These are phyloP conservation scores for Polia nebulosa DNA, from an alignment of 2,888 invertebrate genomes.

Conservation along the genomic window DNA sequence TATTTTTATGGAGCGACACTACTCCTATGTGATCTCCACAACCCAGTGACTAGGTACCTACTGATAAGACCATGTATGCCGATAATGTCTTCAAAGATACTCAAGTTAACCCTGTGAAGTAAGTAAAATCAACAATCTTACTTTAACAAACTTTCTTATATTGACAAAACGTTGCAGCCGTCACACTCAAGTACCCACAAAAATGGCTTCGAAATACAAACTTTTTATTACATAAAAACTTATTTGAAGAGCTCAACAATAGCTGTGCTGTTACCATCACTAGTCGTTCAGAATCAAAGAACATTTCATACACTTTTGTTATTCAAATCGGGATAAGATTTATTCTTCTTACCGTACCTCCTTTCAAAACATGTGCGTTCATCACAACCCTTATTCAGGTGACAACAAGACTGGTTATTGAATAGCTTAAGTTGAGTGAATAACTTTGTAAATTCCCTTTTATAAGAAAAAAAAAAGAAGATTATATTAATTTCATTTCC, in stretches of 20 bases:
- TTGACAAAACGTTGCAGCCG: slow-evolving; percentile 22
- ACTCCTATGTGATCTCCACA: too few species aligned
- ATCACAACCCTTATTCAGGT: fast-evolving
- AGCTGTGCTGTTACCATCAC: slow-evolving; percentile 54
- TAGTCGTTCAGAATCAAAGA: slow-evolving; percentile 63
- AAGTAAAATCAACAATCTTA: too few species aligned
- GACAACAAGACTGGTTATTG: slow-evolving; percentile 17
- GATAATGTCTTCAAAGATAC: too few species aligned
- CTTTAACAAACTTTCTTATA: too few species aligned
- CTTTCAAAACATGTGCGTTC: slow-evolving; percentile 21
- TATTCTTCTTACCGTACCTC: slow-evolving; percentile 58
- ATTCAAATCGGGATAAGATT: slow-evolving; percentile 66
- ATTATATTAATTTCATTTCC: slow-evolving; percentile 69
- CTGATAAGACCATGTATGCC: too few species aligned
- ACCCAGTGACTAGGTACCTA: too few species aligned
- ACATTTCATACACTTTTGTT: slow-evolving; percentile 65
- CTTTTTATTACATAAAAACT: slow-evolving; percentile 62
- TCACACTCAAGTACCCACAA: slow-evolving; percentile 24
- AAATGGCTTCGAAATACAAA: slow-evolving; percentile 50
- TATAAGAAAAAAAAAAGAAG: slow-evolving; percentile 59
- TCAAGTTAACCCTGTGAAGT: too few species aligned
- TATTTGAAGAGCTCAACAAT: slow-evolving; percentile 54
- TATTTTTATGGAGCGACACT: too few species aligned
- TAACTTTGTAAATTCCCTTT: slow-evolving; percentile 49
- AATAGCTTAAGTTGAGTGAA: too few species aligned